These are phyloP conservation scores for Reticulitermes lucifugus DNA, from an alignment of 2,888 invertebrate genomes.

Conservation along the genomic window DNA sequence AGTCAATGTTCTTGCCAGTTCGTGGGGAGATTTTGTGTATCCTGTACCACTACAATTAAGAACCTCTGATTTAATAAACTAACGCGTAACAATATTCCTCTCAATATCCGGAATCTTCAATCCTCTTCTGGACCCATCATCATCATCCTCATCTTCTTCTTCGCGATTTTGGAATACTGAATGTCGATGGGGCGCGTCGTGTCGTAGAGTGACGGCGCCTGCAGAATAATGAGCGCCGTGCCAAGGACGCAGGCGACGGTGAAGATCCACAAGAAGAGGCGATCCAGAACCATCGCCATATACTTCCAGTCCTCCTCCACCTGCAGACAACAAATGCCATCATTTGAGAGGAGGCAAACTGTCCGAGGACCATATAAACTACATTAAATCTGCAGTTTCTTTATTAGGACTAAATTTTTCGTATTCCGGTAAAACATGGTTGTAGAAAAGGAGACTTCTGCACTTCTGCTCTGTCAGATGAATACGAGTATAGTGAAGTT, in stretches of 20 bases:
- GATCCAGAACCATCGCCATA: slow-evolving; percentile 95
- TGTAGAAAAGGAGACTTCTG: too few species aligned
- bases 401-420: too few species aligned
- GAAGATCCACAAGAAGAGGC: slow-evolving; percentile 96
- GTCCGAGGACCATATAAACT: too few species aligned
- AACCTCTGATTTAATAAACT: not conserved
- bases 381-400: too few species aligned
- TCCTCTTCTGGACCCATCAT: slow-evolving; percentile 85
- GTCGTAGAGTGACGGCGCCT: slow-evolving; percentile 93
- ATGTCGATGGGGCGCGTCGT: slow-evolving; percentile 90
- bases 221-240: slow-evolving; percentile 87
- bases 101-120: slow-evolving; percentile 51
- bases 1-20: not conserved
- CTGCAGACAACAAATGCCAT: slow-evolving; percentile 65
- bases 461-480: too few species aligned
- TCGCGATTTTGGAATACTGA: slow-evolving; percentile 90
- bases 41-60: not conserved
- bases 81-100: too few species aligned
- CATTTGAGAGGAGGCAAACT: too few species aligned
- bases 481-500: too few species aligned
- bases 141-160: slow-evolving; percentile 88
- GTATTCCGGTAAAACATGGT: too few species aligned
- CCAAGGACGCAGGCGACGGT: slow-evolving; percentile 93
- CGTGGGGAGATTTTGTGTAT: not conserved
- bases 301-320: slow-evolving; percentile 99